A percentile compares a stretch with the other conserved stretches of the same genome.
These are phyloP conservation scores for Chaetodon trifascialis DNA, from an alignment of 2,113 vertebrate species.

Conservation along the genomic window DNA sequence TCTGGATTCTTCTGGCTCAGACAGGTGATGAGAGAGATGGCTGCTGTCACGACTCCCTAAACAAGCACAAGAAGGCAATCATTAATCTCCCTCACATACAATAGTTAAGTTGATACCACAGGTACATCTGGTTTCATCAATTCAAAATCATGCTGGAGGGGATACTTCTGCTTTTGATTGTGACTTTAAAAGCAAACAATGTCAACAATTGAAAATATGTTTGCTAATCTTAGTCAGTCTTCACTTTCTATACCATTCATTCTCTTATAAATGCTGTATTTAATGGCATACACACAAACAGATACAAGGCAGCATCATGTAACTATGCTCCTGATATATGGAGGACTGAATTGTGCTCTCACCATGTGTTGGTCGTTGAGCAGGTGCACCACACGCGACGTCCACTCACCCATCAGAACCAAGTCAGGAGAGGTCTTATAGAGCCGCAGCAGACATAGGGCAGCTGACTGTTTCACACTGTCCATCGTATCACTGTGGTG, in stretches of 20 bases:
- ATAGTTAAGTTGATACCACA: not conserved
- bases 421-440: slow-evolving; percentile 94
- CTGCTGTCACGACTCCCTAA: slow-evolving; percentile 94
- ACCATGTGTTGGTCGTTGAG: slow-evolving; percentile 97
- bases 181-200: not conserved
- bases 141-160: not conserved
- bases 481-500: slow-evolving; percentile 92
- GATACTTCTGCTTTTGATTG: not conserved
- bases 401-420: slow-evolving; percentile 96
- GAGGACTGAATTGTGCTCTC: slow-evolving; percentile 11
- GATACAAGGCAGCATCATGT: not conserved
- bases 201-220: too few species aligned
- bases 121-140: not conserved
- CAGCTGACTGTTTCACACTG: slow-evolving; percentile 94
- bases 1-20: slow-evolving; percentile 95
- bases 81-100: not conserved
- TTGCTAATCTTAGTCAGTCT: not conserved
- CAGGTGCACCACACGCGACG: slow-evolving; percentile 92
- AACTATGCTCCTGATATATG: not conserved
- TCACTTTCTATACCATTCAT: not conserved
- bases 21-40: slow-evolving; percentile 92
- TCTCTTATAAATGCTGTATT: not conserved
- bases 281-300: not conserved
- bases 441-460: slow-evolving; percentile 91
- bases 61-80: not conserved